Base-by-base conservation (phyloP, 2,113 vertebrate species). In the Cottus gobio region DNA sequence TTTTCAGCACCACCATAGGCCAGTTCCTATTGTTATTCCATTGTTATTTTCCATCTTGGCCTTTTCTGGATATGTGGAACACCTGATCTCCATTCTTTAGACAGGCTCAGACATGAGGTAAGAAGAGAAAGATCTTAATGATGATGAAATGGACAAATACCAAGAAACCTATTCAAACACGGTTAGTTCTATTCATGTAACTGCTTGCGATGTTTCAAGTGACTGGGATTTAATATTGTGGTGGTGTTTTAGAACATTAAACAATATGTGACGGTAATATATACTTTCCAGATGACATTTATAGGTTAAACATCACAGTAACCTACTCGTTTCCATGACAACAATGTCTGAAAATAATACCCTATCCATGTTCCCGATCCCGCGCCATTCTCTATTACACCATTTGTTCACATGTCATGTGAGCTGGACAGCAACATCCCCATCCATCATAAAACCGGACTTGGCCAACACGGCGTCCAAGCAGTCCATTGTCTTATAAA, bases 31-130 rank as follows among this genome's bases (percentile, higher is more conserved):
- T 88, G 86, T 90, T 90, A 85, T 87, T 90, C 71, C 86, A 75
- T 85, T 89, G 79, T 91, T 85, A 84, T 88, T 91, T 90, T 91
- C 91, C 87, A 89, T 87, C 81, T 80, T 80, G 65, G 68, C 81
- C 82, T 89, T 85, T 87, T 85, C 77, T 80, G 79, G 79, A 77
- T 56, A 83, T 63, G 77, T 75, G 75, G 31, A 91, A 87, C 87
- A 90, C 83, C 86, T 87, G 83, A 92, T 83, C 68, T 72, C 81
- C 68, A 73, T 87, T 84, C 82, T 80, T 31, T 57, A 86, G 83
- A 84, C 87, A 71, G 67, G 65, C 82, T 80, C 83, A 92, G 88
- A 91, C 92, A 85, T 94, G 88, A 93, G 77, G 85, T 92, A 89
- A 92, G 87, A 66, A 64, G 64, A 50, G 74, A 92, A 85, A 61